Evolutionary conservation across 2,113 vertebrate species (phyloP).

Genomic region (Ceyx cyanopectus): DNA sequence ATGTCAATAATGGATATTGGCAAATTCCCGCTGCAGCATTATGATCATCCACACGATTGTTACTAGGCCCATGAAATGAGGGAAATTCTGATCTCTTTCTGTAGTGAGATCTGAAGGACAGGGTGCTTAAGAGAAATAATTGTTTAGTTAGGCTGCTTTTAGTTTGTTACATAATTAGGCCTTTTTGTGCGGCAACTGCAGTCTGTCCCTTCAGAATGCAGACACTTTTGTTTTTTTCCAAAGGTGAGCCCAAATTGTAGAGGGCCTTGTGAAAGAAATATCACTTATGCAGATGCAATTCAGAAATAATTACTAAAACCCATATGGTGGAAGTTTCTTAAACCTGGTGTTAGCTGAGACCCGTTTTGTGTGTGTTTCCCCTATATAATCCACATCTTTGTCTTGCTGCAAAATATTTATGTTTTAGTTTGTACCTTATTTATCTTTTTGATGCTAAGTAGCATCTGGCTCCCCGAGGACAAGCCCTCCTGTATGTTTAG

Average conservation of each 20-base stretch:
- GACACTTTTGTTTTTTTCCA: neutral
- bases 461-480: constrained; percentile 36
- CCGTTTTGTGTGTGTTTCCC: neutral
- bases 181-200: constrained; percentile 40
- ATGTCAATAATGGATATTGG: constrained; percentile 50
- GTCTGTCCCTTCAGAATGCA: neutral
- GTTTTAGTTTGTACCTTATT: constrained; percentile 43
- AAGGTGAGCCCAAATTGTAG: constrained; percentile 4
- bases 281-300: constrained; percentile 37
- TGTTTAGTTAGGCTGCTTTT: constrained; percentile 60
- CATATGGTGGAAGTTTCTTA: constrained; percentile 22
- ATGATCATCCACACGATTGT: constrained; percentile 42
- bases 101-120: constrained; percentile 39
- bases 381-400: constrained; percentile 1
- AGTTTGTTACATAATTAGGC: constrained; percentile 57
- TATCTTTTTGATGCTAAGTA: constrained; percentile 41
- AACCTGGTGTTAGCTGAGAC: neutral
- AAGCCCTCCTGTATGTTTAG: constrained; percentile 48
- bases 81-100: constrained; percentile 51
- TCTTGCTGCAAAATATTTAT: constrained; percentile 52
- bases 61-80: constrained; percentile 61
- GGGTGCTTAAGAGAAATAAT: constrained; percentile 54
- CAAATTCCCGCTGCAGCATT: constrained; percentile 41
- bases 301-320: constrained; percentile 39
- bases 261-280: constrained; percentile 23